phyloP scores from a whole-genome alignment of 92 coral and sea anemone genomes.

The Parazoanthus swiftii region DNA sequence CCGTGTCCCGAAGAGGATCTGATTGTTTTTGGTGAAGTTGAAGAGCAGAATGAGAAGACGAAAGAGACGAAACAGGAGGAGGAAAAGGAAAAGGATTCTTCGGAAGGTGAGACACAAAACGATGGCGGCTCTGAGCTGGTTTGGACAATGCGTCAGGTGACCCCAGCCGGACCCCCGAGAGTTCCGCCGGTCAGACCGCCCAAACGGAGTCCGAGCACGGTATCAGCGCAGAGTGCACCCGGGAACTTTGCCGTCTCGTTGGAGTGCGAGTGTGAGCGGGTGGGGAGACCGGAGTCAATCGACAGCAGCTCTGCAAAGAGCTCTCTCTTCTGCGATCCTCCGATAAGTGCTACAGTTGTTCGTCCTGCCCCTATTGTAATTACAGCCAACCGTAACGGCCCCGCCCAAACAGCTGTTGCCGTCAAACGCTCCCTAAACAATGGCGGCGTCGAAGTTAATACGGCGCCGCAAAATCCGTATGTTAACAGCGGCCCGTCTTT shows the following conservation, averaged over 20 bases:
- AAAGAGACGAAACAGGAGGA: constrained; percentile 31
- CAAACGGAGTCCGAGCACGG: constrained; percentile 32
- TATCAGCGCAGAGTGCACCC: constrained; percentile 44
- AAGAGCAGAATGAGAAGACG: constrained; percentile 42
- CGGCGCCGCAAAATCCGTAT: constrained; percentile 21
- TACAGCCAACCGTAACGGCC: constrained; percentile 68
- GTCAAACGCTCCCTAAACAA: constrained; percentile 52
- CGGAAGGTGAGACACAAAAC: constrained; percentile 25
- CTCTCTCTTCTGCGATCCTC: constrained; percentile 61
- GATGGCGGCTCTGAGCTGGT: constrained; percentile 39
- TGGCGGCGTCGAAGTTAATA: constrained; percentile 16
- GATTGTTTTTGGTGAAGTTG: constrained; percentile 70
- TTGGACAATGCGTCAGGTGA: constrained; percentile 22
- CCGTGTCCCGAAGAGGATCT: constrained; percentile 53
- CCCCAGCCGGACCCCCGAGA: background rate
- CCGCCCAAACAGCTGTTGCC: constrained; percentile 66
- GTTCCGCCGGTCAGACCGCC: constrained; percentile 15
- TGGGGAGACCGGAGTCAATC: constrained; percentile 36
- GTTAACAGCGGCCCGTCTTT: constrained; percentile 20
- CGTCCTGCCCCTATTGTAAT: constrained; percentile 82
- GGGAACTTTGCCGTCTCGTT: constrained; percentile 25
- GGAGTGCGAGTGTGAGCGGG: constrained; percentile 81
- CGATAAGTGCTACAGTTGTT: constrained; percentile 50
- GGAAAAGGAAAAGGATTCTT: constrained; percentile 40
- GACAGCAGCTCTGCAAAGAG: constrained; percentile 49